Evolutionary conservation across 2,888 invertebrate genomes (phyloP).

Genomic region (Xanthia togata): DNA sequence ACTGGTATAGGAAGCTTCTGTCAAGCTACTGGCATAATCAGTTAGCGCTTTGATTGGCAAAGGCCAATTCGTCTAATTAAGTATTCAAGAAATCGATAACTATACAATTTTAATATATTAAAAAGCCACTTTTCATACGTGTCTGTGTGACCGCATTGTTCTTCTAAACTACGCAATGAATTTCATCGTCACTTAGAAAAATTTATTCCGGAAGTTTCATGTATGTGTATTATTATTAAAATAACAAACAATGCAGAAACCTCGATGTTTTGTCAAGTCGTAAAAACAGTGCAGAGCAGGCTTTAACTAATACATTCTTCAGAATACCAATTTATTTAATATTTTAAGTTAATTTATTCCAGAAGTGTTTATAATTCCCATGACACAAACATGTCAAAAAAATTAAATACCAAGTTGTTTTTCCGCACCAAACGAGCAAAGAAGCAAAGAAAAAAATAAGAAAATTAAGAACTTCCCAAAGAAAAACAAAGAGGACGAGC

Average conservation of each 20-base stretch:
- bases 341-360: background rate
- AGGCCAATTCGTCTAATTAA: background rate
- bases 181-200: too few species aligned
- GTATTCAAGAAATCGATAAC: background rate
- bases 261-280: too few species aligned
- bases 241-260: too few species aligned
- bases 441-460: constrained; percentile 12
- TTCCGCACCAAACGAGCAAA: constrained; percentile 13
- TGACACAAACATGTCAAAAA: background rate
- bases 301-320: background rate
- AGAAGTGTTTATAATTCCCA: background rate
- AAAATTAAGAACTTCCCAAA: constrained; percentile 33
- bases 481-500: constrained; percentile 44
- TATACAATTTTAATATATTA: too few species aligned
- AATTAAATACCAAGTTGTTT: constrained; percentile 23
- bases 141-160: too few species aligned
- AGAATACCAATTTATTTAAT: background rate
- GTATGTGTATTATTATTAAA: too few species aligned
- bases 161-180: too few species aligned
- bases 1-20: background rate
- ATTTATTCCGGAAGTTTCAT: too few species aligned
- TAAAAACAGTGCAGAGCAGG: too few species aligned
- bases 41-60: background rate
- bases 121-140: too few species aligned
- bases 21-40: background rate